These are phyloP conservation scores for Salticus scenicus DNA, from an alignment of 2,888 invertebrate species.

Conservation along the genomic window DNA sequence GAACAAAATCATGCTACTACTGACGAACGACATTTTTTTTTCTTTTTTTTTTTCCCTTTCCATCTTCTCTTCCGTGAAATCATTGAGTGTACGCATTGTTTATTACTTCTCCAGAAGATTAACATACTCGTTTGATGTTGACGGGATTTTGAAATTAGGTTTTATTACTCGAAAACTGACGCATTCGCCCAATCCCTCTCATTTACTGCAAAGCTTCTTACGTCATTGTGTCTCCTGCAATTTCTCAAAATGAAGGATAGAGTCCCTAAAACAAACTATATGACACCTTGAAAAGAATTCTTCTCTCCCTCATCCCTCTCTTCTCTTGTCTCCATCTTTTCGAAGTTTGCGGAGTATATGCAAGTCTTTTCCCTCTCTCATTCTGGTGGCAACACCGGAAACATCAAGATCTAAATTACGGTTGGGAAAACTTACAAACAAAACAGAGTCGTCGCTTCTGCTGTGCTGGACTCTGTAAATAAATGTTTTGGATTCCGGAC, in stretches of 20 bases:
- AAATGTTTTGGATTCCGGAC: conserved; percentile 49
- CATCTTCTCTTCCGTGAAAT: too few species aligned
- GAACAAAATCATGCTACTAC: too few species aligned
- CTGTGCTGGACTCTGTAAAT: conserved; percentile 63
- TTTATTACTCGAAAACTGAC: conserved; percentile 11
- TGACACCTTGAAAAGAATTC: conserved; percentile 53
- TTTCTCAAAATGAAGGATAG: conserved; percentile 38
- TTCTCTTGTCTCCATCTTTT: background rate
- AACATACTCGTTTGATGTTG: background rate
- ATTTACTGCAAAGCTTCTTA: conserved; percentile 11
- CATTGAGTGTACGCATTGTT: too few species aligned
- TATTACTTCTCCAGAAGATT: background rate
- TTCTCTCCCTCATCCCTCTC: background rate
- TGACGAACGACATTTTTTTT: too few species aligned
- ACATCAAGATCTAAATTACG: conserved; percentile 65
- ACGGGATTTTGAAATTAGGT: background rate
- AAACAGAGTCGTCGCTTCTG: conserved; percentile 39
- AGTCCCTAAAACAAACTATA: conserved; percentile 45
- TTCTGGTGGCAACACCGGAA: conserved; percentile 54
- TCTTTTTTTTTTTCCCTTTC: too few species aligned
- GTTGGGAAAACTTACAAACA: conserved; percentile 52
- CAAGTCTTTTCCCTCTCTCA: background rate
- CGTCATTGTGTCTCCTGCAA: conserved; percentile 38
- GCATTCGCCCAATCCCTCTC: background rate
- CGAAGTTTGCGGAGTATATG: conserved; percentile 55